phyloP scores from a whole-genome alignment of 1,140 invertebrate genomes.

The Hylaeus anthracinus region DNA sequence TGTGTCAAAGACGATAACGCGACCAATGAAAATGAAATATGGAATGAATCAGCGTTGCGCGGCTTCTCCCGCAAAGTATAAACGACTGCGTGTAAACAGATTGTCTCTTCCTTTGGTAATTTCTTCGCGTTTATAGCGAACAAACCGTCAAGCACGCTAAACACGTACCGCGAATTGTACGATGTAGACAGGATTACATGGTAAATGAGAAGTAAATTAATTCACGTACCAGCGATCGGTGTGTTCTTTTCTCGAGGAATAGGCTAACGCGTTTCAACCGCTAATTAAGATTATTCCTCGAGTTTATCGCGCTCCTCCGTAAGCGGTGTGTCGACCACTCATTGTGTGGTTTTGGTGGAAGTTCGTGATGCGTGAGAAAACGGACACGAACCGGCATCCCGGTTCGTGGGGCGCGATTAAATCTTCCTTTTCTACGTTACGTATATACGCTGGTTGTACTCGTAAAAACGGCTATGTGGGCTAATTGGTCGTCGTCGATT shows the following conservation, averaged over 20 bases:
- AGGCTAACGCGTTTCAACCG: slow-evolving; percentile 49
- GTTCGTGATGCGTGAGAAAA: slow-evolving; percentile 71
- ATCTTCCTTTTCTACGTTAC: slow-evolving; percentile 64
- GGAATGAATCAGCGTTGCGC: too few species aligned
- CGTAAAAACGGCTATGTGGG: slow-evolving; percentile 72
- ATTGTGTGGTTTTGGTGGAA: slow-evolving; percentile 50
- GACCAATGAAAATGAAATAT: too few species aligned
- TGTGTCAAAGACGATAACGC: too few species aligned
- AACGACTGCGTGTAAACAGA: too few species aligned
- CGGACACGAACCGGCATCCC: slow-evolving; percentile 68
- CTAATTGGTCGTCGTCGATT: slow-evolving; percentile 70
- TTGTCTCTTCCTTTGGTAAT: background rate
- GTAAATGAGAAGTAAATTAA: slow-evolving; percentile 47
- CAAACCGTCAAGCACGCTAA: slow-evolving; percentile 1
- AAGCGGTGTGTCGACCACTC: slow-evolving; percentile 32
- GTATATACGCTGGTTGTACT: slow-evolving; percentile 59
- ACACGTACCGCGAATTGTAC: background rate
- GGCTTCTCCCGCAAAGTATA: too few species aligned
- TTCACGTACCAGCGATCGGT: slow-evolving; percentile 26
- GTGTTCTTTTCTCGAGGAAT: slow-evolving; percentile 10
- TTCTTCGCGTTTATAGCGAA: background rate
- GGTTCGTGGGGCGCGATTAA: slow-evolving; percentile 65
- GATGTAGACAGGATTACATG: slow-evolving; percentile 25
- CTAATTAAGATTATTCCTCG: slow-evolving; percentile 58
- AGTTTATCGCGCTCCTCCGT: slow-evolving; percentile 48